phyloP scores from a whole-genome alignment of 2,888 invertebrate genomes.

The Athetis lepigone region DNA sequence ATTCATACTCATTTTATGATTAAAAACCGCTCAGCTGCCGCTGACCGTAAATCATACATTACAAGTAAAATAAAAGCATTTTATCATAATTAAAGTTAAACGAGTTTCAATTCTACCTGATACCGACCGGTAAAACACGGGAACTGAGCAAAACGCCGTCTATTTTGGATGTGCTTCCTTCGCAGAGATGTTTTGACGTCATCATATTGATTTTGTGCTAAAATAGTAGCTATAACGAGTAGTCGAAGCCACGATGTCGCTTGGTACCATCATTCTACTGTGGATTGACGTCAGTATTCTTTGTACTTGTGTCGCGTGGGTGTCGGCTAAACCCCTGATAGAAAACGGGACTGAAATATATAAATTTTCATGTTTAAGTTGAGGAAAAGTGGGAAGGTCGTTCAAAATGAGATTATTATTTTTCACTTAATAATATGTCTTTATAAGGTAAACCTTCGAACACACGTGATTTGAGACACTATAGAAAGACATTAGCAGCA shows the following conservation, averaged over 20 bases:
- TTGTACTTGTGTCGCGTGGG: constrained; percentile 6
- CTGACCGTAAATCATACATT: not conserved
- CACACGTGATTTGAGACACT: no score
- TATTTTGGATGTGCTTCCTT: constrained; percentile 28
- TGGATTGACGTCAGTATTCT: constrained; percentile 44
- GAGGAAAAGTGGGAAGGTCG: no score
- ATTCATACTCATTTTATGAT: no score
- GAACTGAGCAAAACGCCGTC: constrained; percentile 9
- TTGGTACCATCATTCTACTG: constrained; percentile 13
- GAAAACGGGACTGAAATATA: not conserved
- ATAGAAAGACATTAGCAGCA: no score
- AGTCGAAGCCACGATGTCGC: constrained; percentile 30
- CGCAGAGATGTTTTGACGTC: constrained; percentile 47
- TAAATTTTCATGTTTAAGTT: not conserved
- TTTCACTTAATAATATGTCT: no score
- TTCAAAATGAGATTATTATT: no score
- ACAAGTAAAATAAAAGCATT: constrained; percentile 5
- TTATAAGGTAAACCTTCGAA: no score
- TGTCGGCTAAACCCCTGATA: not conserved
- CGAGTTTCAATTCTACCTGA: constrained; percentile 9
- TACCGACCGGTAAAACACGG: not conserved
- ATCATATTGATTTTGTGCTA: constrained; percentile 54
- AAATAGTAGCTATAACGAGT: constrained; percentile 46
- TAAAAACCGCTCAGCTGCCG: no score
- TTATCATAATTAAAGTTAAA: constrained; percentile 16